A percentile compares a stretch with the other conserved stretches of the same genome.
These are phyloP conservation scores for Hirundo rustica DNA, from an alignment of 2,797 vertebrate species.

Conservation along the genomic window DNA sequence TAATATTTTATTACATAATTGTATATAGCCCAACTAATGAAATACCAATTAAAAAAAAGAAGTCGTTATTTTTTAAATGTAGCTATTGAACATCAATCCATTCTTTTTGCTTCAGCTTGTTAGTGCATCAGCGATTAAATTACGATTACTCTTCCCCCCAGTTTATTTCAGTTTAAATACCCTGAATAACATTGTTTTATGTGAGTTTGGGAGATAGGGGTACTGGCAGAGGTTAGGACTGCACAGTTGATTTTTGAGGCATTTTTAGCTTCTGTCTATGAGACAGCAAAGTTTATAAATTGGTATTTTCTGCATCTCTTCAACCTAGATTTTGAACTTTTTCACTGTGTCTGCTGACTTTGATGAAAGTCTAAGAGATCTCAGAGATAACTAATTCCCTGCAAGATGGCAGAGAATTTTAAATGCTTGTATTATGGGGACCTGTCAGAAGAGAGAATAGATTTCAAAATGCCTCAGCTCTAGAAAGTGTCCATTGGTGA, in stretches of 20 bases:
- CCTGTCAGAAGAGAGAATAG: not conserved
- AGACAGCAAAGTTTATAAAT: not conserved
- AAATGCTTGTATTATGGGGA: not conserved
- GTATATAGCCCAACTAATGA: not conserved
- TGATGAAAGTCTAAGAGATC: not conserved
- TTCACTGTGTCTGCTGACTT: not conserved
- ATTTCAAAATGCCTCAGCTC: not conserved
- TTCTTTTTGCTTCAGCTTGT: not conserved
- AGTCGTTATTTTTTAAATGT: not conserved
- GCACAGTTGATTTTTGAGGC: not conserved
- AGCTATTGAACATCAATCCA: not conserved
- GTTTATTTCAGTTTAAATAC: not conserved
- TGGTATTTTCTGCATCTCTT: not conserved
- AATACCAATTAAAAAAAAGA: not conserved
- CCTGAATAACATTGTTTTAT: not conserved
- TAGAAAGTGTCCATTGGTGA: not conserved
- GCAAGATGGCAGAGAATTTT: not conserved
- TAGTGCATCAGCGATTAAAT: not conserved
- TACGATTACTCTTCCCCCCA: not conserved
- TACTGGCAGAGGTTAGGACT: not conserved
- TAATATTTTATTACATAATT: not conserved
- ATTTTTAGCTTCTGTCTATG: not conserved
- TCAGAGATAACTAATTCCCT: not conserved
- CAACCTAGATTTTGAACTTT: not conserved
- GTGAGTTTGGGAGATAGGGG: not conserved